Base-by-base conservation (phyloP, 2,888 invertebrate genomes). In the Eledona agricola region DNA sequence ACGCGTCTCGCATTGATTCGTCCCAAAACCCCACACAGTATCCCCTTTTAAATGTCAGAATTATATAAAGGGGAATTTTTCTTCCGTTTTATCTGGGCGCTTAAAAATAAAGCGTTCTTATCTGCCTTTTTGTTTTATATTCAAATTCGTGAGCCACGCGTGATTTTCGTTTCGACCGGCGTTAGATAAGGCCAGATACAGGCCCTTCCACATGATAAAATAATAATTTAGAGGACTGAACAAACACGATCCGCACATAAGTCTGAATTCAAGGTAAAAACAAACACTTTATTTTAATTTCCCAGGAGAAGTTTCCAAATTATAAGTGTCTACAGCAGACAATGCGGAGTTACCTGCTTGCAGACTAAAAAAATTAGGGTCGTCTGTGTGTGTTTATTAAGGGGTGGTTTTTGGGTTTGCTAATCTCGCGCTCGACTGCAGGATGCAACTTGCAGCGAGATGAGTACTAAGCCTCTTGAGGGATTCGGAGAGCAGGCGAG, bases 281-380 rank as follows among this genome's bases (percentile, higher is more conserved):
- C 58, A 60, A 62, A 57, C 60, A 60, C 62, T 60, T 60, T 62
- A 52, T 58, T 58, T 60, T 62, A 62, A 62, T 62, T 62, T 62
- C 62, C 62, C 62, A 35, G 10, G 62, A 60, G 62, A 50, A 55
- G 37, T 26, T 40, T 55, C 22, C 49, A 37, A 51, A 51, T 60
- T 60, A 57, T 54, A 54, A 54, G 54, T 54, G 54, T 53, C 22
- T 17, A 34, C 47, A 17, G 32, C 49, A 49, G 42, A 53, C 46
- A 46, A 35, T 32, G 31, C 31, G n/a, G n/a, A 38, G 22, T 5
- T 49, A 53, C 53, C 53, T 53, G 53, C 28, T 28, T 25, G 46
- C 23, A 9, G 11, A 25, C 9, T 25, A 10, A 25, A 25, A 11
- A 11, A 11, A 25, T 25, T 25, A n/a, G 25, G 11, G 9, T 25